Evolutionary conservation across 2,888 invertebrate genomes (phyloP).

Genomic region (Selenia dentaria): DNA sequence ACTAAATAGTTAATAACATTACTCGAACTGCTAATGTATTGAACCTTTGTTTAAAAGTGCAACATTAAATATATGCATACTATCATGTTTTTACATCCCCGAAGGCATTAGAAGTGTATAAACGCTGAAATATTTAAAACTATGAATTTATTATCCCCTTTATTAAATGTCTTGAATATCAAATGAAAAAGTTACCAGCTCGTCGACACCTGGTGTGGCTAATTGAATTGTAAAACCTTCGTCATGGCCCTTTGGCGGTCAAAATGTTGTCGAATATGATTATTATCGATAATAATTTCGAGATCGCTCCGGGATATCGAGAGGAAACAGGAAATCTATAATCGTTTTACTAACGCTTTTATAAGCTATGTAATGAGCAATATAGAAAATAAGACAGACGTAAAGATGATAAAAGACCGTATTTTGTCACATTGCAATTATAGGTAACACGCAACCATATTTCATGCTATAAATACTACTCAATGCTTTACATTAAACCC

Average conservation of each 20-base stretch:
- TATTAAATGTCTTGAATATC: slow-evolving; percentile 66
- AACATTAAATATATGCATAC: no score
- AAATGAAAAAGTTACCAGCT: slow-evolving; percentile 65
- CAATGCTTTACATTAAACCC: slow-evolving; percentile 8
- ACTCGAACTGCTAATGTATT: no score
- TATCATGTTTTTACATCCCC: no score
- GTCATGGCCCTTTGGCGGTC: slow-evolving; percentile 76
- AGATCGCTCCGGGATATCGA: slow-evolving; percentile 61
- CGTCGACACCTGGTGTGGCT: slow-evolving; percentile 75
- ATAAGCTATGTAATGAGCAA: not conserved
- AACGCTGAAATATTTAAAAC: no score
- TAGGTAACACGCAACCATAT: not conserved
- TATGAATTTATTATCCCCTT: slow-evolving; percentile 60
- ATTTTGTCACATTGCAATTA: no score
- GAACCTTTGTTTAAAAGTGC: no score
- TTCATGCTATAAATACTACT: not conserved
- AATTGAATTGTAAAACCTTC: slow-evolving; percentile 83
- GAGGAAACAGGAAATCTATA: slow-evolving; percentile 50
- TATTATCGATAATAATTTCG: slow-evolving; percentile 71
- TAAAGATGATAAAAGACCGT: no score
- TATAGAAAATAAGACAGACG: no score
- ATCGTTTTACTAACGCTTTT: slow-evolving; percentile 34
- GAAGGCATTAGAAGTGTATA: no score
- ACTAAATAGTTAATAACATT: no score
- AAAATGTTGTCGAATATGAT: slow-evolving; percentile 72